Evolutionary conservation across 1,140 invertebrate genomes (phyloP), one percentile per base, ranked within the genome.

Genomic region (Hermatobates lingyangjiaoensis): DNA sequence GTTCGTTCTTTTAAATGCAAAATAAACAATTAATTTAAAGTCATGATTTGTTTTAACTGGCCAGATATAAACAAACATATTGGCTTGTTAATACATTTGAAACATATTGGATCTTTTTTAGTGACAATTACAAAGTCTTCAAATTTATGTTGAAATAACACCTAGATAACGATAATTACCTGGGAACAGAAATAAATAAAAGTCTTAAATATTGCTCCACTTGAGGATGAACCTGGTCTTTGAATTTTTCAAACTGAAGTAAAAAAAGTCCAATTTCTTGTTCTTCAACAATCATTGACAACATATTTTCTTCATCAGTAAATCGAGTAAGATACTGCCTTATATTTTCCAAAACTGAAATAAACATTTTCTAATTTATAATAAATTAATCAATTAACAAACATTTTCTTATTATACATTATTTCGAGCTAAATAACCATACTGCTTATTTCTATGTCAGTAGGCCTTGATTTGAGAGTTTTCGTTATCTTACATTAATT

Each of bases 181-280:
- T 62, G 21, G 73, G 72, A 56, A 79, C 62, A 24, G 71, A 66
- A 2, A 62, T 56, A 54, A 72, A 63, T 2, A 79, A 58, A n/a
- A 84, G 72, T 48, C 73, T 68, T 48, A 84, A 71, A 45, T 86
- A 71, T 49, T 75, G 63, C 3, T 71, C 64, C 1, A 83, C 81
- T 40, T 79, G 79, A 0, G 81, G 77, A 14, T 76, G 68, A 21
- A 81, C 72, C 21, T 74, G 65, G 21, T 73, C 71, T 64, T 83
- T 85, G 60, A 89, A 83, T 28, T 74, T 71, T n/a, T 65, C 61
- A 18, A 82, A 69, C 53, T 79, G 74, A 4, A 90, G 60, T 49
- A n/a, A 77, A 69, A 39, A 88, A 63, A 89, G 63, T 1, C 86
- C 86, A 47, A 77, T 61, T 38, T 65, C 57, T 54, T 81, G 71